Conservation (phyloP, 2,113 vertebrate genomes). For the Onychostruthus taczanowskii region DNA sequence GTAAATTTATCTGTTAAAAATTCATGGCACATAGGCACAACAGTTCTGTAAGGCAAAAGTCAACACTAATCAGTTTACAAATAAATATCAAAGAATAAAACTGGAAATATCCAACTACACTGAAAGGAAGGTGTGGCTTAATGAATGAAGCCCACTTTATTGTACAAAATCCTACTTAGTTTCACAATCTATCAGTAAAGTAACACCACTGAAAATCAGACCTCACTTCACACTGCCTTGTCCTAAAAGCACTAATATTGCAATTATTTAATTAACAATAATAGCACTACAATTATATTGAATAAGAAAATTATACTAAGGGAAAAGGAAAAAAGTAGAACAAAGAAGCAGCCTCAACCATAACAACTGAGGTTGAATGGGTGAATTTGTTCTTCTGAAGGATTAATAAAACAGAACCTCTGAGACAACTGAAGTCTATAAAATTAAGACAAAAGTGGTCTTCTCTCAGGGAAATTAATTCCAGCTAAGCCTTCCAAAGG, state of each 20-base stretch:
- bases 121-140: not conserved
- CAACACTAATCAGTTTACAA: not conserved
- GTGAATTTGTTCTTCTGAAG: not conserved
- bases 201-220: not conserved
- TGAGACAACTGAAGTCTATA: not conserved
- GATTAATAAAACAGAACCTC: not conserved
- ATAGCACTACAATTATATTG: not conserved
- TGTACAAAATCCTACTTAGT: not conserved
- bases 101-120: not conserved
- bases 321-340: not conserved
- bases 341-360: not conserved
- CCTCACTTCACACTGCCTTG: not conserved
- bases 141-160: not conserved
- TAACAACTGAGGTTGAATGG: not conserved
- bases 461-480: not conserved
- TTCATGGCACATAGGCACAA: not conserved
- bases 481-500: not conserved
- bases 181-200: not conserved
- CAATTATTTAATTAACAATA: not conserved
- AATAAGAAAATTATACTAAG: not conserved
- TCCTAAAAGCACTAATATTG: not conserved
- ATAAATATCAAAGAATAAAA: not conserved
- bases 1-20: not conserved
- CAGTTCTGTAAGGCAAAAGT: not conserved
- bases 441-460: not conserved